Evolutionary conservation across 2,888 invertebrate species (phyloP), one percentile per base, ranked within the genome.

Genomic region (Keiferia lycopersicella): DNA sequence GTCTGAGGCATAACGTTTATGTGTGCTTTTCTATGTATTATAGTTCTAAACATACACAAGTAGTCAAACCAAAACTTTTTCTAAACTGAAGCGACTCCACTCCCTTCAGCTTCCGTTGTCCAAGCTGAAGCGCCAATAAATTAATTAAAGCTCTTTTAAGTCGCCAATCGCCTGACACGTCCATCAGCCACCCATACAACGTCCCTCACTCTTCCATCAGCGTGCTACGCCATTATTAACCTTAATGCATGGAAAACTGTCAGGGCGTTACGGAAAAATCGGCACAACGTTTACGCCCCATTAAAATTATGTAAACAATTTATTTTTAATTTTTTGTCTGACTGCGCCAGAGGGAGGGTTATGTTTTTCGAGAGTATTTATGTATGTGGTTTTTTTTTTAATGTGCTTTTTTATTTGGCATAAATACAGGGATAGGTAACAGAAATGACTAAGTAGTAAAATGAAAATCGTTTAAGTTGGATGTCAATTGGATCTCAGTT

Each of bases 71-170:
- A 48, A 58, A 50, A 16, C 6, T 34, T 57, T 41, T 6, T 34
- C 2, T 20, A 2, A 20, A 18, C 3, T 12, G 63, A 58, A 45
- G 56, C 80, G 64, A 66, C 87, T 90, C 88, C 68, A 86, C 65
- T 26, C 62, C 68, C 74, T 75, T 79, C 64, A 63, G 76, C 80
- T 86, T 87, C 86, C 86, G 86, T 73, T 84, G 80, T 74, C 79
- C 84, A 87, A 56, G 51, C 51, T 53, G 20, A 53, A 88, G 86
- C 88, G 87, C 86, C 83, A 88, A 88, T 87, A 89, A 89, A 87
- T 88, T 87, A 88, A 89, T 89, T 86, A 87, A 79, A 83, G 75
- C 74, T 75, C 84, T 77, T 83, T 88, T 88, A 83, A 90, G 88
- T 86, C 89, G 88, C 86, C 86, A 88, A 87, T 91, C 84, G 87